A percentile compares a stretch with the other conserved stretches of the same genome.
These are phyloP conservation scores for Bombus terrestris DNA, from an alignment of 1,140 invertebrate species.

Conservation along the genomic window DNA sequence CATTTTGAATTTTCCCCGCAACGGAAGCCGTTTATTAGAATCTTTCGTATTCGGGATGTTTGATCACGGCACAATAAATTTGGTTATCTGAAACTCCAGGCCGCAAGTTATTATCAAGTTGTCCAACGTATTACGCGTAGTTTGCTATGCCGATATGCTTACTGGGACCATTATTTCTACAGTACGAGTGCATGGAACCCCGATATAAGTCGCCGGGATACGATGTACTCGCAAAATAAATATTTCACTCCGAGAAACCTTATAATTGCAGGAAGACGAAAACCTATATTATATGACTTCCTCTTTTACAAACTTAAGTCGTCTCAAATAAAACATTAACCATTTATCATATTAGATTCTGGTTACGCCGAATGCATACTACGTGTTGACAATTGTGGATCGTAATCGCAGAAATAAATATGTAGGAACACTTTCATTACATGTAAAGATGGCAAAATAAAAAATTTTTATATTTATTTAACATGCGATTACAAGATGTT, in stretches of 20 bases:
- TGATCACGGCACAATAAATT: conserved; percentile 42
- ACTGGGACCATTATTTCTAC: conserved; percentile 29
- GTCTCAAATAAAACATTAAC: no score
- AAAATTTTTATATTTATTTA: no score
- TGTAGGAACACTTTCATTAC: no score
- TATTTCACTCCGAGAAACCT: background rate
- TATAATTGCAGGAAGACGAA: background rate
- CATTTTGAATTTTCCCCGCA: background rate
- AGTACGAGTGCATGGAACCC: background rate
- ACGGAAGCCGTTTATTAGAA: background rate
- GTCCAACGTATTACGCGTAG: background rate
- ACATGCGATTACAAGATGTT: no score
- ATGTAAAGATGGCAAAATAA: no score
- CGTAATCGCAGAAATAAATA: no score
- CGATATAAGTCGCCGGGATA: conserved; percentile 28
- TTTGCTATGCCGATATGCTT: conserved; percentile 19
- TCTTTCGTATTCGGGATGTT: background rate
- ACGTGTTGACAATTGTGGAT: no score
- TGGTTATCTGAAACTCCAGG: conserved; percentile 26
- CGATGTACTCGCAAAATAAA: background rate
- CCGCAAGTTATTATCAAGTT: conserved; percentile 48
- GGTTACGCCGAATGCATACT: no score
- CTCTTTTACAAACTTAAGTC: no score
- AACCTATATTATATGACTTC: no score
- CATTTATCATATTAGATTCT: no score